Base-by-base conservation (phyloP, 2,888 invertebrate species). In the Dorcus parallelipipedus region DNA sequence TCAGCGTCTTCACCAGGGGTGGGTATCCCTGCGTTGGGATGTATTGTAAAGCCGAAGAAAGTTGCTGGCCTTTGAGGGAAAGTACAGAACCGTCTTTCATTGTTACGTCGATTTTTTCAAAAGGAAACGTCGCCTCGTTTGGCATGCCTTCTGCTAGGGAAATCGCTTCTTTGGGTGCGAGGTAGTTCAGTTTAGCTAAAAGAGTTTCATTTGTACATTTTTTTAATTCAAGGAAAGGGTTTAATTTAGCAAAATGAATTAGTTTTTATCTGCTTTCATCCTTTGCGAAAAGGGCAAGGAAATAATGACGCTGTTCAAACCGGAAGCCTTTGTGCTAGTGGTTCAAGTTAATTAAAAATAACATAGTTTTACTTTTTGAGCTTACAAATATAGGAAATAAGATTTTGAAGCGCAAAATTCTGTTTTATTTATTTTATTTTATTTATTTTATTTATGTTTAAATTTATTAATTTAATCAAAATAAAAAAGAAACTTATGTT, bases 81-180 rank as follows among this genome's bases (percentile, higher is more conserved):
- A 88, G 73, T 1, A 72, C 72, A 0, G 79, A 77, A 0, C 86
- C 87, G 58, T 82, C 82, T 64, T 81, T 82, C 58, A 86, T 75
- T 58, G 81, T 81, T 41, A 90, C 71, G 26, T 81, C 79, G n/a
- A 89, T 80, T 39, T 82, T 81, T 58, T 81, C 80, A 73, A 88
- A 89, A 0, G 90, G 90, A 70, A 90, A 90, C 10, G 87, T 84
- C 7, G 81, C 78, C 61, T 89, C 88, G 69, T 89, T 89, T 5
- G 90, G 90, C 83, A 89, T 86, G 0, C 90, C 90, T 64, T 89
- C 88, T 0, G 88, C 89, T 26, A 89, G 73, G 0, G 87, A 87
- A 9, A 88, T 82, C 60, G 81, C 76, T 45, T 76, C 79, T 80
- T 78, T 39, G 79, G 79, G 38, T 78, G 78, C 39, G 77, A 78